Percentiles rank a stretch among this genome's conserved stretches.
These are phyloP conservation scores for Psettodes erumei DNA, from an alignment of 2,113 vertebrate species.

Conservation along the genomic window DNA sequence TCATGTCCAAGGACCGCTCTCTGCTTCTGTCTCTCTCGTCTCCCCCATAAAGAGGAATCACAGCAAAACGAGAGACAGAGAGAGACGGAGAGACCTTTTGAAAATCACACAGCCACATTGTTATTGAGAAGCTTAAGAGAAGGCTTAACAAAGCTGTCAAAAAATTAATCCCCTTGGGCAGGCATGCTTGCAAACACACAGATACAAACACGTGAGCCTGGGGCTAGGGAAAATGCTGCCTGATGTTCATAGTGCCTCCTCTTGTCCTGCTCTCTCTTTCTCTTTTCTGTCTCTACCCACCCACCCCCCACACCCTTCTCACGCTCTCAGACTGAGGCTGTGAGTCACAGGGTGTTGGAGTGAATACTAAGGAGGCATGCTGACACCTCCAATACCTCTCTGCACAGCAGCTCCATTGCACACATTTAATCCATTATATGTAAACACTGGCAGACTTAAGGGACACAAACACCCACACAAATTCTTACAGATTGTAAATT, in stretches of 20 bases:
- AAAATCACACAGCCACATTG: constrained; percentile 56
- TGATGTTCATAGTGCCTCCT: constrained; percentile 71
- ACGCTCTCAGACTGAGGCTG: constrained; percentile 76
- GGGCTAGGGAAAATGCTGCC: constrained; percentile 67
- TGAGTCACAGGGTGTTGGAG: constrained; percentile 83
- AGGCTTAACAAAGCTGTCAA: constrained; percentile 78
- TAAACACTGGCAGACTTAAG: constrained; percentile 54
- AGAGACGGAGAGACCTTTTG: constrained; percentile 51
- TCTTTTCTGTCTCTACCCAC: constrained; percentile 38
- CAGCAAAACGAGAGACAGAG: constrained; percentile 19
- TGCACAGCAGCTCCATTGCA: constrained; percentile 61
- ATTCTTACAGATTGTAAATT: constrained; percentile 15
- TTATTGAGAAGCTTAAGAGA: constrained; percentile 66
- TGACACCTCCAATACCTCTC: constrained; percentile 74
- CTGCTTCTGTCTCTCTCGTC: constrained; percentile 16
- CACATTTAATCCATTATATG: constrained; percentile 49
- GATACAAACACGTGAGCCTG: constrained; percentile 71
- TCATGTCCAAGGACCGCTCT: constrained; percentile 35
- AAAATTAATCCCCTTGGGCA: constrained; percentile 77
- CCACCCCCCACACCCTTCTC: constrained; percentile 47
- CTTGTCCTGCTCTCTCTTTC: constrained; percentile 56
- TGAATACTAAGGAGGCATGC: constrained; percentile 84
- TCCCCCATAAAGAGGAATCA: constrained; percentile 38
- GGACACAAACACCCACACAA: constrained; percentile 43
- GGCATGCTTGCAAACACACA: constrained; percentile 67